Evolutionary conservation across 2,797 vertebrate genomes (phyloP), one percentile per base, ranked within the genome.

Genomic region (Oreortyx pictus): DNA sequence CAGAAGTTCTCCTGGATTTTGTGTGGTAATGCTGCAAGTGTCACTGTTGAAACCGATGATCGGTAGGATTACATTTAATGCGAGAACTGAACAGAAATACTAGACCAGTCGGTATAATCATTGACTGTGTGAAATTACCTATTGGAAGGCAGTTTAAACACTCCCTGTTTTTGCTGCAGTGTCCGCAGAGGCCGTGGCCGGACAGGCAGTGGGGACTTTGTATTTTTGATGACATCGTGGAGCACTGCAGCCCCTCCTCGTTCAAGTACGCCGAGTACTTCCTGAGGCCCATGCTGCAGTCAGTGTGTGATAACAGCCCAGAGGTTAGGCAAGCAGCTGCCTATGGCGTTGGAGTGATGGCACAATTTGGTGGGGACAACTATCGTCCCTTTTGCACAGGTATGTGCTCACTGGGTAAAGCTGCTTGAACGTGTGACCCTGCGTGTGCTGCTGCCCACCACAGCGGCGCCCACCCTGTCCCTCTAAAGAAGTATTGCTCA

Each of bases 121-220:
- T 7, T 76, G 66, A 11, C 61, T 41, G 35, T 62, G 59, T 23
- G 7, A 3, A 62, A 18, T n/a, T 6, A n/a, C 7, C 14, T 22
- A 1, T 9, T 39, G 16, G 16, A 20, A 61, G 41, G 37, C 37
- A 54, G 12, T 33, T 84, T 27, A 61, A 46, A 31, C 3, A 39
- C 72, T 24, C 10, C 44, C 39, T 93, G 59, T 7, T 94, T 89
- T 84, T 83, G n/a, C 16, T 47, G 33, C 88, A 99, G 99, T 99
- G 99, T 97, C 98, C 99, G 9, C 98, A 98, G 76, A 98, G 99
- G 95, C 99, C 99, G 0, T 99, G 99, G 99, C 98, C 99, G 0
- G 99, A 99, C 97, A 96, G 99, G 72, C 99, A 99, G 81, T 99
- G 99, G 99, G 99, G 99, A 9, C 96, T 99, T 43, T 99, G 99